Evolutionary conservation across 2,797 vertebrate genomes (phyloP).

Genomic region (Mionectes olivaceus): DNA sequence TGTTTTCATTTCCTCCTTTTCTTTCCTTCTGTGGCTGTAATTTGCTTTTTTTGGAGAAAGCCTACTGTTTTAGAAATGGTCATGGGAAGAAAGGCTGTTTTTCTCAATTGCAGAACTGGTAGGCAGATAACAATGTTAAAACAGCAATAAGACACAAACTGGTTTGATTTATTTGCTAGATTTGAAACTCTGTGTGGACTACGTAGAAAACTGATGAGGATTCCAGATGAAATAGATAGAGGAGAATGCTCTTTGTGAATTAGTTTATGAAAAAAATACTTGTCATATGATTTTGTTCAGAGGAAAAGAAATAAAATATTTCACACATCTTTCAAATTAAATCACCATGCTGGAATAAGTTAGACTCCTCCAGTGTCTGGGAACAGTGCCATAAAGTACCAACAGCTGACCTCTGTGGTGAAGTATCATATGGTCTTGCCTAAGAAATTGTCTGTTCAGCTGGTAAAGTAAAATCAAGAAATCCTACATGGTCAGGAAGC

Average conservation of each 20-base stretch:
- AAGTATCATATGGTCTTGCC: rapidly evolving
- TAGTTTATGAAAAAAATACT: background rate
- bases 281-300: background rate
- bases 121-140: background rate
- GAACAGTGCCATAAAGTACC: background rate
- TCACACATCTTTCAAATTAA: background rate
- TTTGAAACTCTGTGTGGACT: background rate
- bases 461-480: background rate
- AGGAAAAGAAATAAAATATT: background rate
- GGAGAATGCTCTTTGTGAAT: background rate
- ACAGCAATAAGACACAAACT: background rate
- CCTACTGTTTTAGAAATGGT: background rate
- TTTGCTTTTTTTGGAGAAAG: background rate
- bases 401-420: background rate
- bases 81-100: background rate
- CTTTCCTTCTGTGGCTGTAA: background rate
- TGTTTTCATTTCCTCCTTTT: background rate
- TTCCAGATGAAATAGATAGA: background rate
- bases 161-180: background rate
- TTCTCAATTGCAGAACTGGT: background rate
- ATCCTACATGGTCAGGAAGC: background rate
- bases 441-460: background rate
- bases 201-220: background rate
- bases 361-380: background rate
- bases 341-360: background rate